Base-by-base conservation (phyloP, 2,888 invertebrate species). In the Chesias legatella region DNA sequence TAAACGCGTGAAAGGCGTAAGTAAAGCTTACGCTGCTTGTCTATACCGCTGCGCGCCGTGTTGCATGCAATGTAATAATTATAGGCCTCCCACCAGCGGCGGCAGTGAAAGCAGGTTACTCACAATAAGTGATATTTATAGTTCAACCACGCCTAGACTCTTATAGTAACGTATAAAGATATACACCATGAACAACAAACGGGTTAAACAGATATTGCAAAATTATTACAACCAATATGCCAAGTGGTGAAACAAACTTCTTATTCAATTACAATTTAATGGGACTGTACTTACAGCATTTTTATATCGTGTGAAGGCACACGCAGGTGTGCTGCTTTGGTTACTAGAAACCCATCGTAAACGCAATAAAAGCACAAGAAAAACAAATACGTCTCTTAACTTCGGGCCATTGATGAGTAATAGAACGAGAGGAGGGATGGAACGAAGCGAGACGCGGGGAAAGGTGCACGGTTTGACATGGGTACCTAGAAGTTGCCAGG, bases 321-420 rank as follows among this genome's bases (percentile, higher is more conserved):
- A 93, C 93, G 88, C 83, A 89, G 90, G 92, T 92, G 92, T 92
- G 92, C 92, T 89, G 85, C 83, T 80, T 84, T 82, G 72, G 78
- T 77, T 81, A 91, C 92, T 94, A 95, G 90, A 91, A 90, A 91
- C 90, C 92, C 93, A 94, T 94, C 90, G 88, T 91, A 48, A 90
- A 90, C 82, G 88, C 90, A 82, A 79, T 73, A 76, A 79, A 75
- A 79, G 81, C 79, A 82, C 76, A 66, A 75, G 71, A 78, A 73
- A 82, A 79, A 80, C 83, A 73, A 58, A 73, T 67, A 79, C 86
- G 80, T 81, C 75, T 71, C 64, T 60, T 77, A 79, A 28, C 75
- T 70, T 60, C 61, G 67, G 65, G 51, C 63, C 85, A 86, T 86
- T 73, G 78, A 78, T 85, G 86, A 83, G 80, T 82, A 85, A 84